These are phyloP conservation scores for Chaetodon trifascialis DNA, from an alignment of 2,113 vertebrate genomes.

Conservation along the genomic window DNA sequence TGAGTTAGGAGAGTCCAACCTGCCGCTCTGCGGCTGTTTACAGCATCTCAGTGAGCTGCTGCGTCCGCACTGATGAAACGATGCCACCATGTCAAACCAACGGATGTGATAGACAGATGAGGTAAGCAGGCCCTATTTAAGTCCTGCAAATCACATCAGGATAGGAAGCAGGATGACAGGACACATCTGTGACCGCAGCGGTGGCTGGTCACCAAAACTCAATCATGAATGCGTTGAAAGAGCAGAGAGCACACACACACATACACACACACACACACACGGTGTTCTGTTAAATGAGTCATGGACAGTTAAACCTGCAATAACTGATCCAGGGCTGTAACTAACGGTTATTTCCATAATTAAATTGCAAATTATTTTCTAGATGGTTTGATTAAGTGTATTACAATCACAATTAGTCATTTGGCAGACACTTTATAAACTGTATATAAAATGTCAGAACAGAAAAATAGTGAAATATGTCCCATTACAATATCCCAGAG, in stretches of 20 bases:
- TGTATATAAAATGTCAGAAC: background rate
- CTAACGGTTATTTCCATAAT: background rate
- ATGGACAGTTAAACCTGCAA: background rate
- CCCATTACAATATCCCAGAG: background rate
- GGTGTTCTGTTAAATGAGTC: slow-evolving; percentile 9
- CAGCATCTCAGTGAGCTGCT: slow-evolving; percentile 19
- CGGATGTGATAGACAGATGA: slow-evolving; percentile 60
- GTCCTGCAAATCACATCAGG: slow-evolving; percentile 70
- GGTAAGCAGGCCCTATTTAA: slow-evolving; percentile 55
- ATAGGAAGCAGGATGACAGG: slow-evolving; percentile 64
- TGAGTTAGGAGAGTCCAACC: slow-evolving; percentile 32
- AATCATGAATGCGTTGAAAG: slow-evolving; percentile 39
- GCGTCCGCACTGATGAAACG: slow-evolving; percentile 34
- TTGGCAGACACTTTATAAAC: too few relatives aligned
- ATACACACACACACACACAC: slow-evolving; percentile 8
- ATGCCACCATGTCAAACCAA: slow-evolving; percentile 20
- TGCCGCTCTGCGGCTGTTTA: slow-evolving; percentile 36
- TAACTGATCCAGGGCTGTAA: background rate
- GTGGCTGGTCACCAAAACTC: slow-evolving; percentile 41
- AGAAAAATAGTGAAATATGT: background rate
- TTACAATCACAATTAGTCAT: too few relatives aligned
- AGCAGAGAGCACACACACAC: slow-evolving; percentile 26
- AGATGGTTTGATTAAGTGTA: background rate
- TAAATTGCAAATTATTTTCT: background rate
- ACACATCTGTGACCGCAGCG: slow-evolving; percentile 48